A percentile compares a stretch with the other conserved stretches of the same genome.
phyloP scores from a whole-genome alignment of 1,140 invertebrate species.

The Rhopalosiphum maidis region DNA sequence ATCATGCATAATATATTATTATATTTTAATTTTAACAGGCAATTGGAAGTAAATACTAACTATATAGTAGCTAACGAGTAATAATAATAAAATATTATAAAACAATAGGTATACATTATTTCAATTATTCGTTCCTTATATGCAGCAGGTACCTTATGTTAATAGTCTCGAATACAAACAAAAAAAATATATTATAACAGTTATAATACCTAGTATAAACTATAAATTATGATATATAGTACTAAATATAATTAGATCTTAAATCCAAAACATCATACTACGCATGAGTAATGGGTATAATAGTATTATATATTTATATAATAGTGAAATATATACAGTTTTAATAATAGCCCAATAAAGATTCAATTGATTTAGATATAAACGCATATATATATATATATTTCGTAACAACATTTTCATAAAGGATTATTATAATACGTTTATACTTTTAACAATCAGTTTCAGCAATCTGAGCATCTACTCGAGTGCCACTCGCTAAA shows the following conservation, averaged over 20 bases:
- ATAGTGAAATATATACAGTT: neutral
- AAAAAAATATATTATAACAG: neutral
- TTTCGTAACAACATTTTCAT: neutral
- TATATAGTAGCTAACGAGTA: neutral
- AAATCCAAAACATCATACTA: neutral
- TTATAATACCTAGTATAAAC: neutral
- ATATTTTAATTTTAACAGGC: neutral
- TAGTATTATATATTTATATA: neutral
- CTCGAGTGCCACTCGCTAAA: slow-evolving; percentile 28
- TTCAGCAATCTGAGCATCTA: slow-evolving; percentile 43
- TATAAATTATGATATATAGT: neutral
- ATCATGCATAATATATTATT: neutral
- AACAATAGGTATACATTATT: neutral
- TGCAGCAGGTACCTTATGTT: neutral
- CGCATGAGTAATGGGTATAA: too few relatives aligned
- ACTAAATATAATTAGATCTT: neutral
- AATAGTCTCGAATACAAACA: neutral
- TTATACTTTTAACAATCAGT: slow-evolving; percentile 35
- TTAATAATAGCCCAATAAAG: neutral
- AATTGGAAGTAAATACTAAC: neutral
- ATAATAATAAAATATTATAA: neutral
- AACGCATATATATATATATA: neutral
- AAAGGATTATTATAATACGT: neutral
- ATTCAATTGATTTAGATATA: neutral
- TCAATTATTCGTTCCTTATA: neutral